A percentile compares a stretch with the other conserved stretches of the same genome.
Evolutionary conservation across 1,140 invertebrate genomes (phyloP).

Genomic region (Antheraea mylitta): DNA sequence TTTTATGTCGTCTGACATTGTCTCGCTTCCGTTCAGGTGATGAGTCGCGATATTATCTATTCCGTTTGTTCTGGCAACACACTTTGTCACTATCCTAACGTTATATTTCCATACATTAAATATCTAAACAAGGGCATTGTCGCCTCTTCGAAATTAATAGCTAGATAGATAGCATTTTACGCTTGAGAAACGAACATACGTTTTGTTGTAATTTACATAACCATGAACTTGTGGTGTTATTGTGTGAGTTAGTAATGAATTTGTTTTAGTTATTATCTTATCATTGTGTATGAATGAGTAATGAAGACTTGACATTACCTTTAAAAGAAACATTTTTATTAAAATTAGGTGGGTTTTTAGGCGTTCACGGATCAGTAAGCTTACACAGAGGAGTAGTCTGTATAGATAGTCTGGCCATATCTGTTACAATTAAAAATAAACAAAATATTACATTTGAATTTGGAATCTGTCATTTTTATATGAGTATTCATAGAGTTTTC

Average conservation of each 20-base stretch:
- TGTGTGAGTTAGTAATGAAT: constrained; percentile 31
- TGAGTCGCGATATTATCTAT: constrained; percentile 53
- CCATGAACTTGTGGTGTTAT: constrained; percentile 28
- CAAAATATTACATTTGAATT: too few species aligned
- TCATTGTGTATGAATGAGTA: constrained; percentile 34
- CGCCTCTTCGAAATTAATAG: constrained; percentile 52
- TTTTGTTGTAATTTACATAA: constrained; percentile 57
- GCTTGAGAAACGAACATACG: constrained; percentile 35
- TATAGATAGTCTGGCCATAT: too few species aligned
- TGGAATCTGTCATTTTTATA: too few species aligned
- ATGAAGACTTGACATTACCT: not conserved
- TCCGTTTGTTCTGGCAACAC: constrained; percentile 33
- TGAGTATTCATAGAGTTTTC: too few species aligned
- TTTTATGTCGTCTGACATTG: constrained; percentile 55
- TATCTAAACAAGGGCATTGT: constrained; percentile 37
- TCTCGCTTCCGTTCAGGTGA: constrained; percentile 70
- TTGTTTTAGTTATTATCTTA: constrained; percentile 44
- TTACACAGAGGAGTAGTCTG: too few species aligned
- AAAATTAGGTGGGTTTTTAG: not conserved
- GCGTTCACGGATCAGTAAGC: too few species aligned
- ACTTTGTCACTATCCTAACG: constrained; percentile 50
- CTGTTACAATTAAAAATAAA: too few species aligned
- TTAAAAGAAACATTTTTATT: not conserved
- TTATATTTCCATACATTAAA: constrained; percentile 38
- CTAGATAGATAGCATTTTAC: constrained; percentile 43